These are phyloP conservation scores for Acronicta aceris DNA, from an alignment of 2,888 invertebrate genomes.

Conservation along the genomic window DNA sequence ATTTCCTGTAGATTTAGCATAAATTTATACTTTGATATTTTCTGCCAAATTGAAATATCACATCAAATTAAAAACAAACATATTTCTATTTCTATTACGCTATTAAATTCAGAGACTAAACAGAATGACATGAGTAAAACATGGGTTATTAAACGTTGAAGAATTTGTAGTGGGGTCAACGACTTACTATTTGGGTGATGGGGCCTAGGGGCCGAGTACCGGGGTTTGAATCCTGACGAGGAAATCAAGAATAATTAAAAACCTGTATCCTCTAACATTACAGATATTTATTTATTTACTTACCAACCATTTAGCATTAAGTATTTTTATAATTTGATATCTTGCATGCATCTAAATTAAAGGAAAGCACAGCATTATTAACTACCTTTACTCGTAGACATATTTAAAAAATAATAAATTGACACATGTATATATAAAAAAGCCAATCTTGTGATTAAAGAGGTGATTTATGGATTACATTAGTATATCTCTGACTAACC, in stretches of 20 bases:
- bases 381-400: too few relatives aligned
- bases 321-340: too few relatives aligned
- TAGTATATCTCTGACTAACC: too few relatives aligned
- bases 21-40: neutral
- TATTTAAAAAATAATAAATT: too few relatives aligned
- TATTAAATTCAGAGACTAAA: neutral
- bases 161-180: conserved; percentile 25
- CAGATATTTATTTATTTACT: too few relatives aligned
- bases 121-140: neutral
- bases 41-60: neutral
- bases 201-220: conserved; percentile 13
- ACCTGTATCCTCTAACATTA: too few relatives aligned
- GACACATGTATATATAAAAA: too few relatives aligned
- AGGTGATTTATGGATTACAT: too few relatives aligned
- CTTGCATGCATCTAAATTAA: too few relatives aligned
- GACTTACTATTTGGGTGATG: conserved; percentile 26
- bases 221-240: conserved; percentile 13
- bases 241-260: neutral
- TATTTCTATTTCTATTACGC: conserved; percentile 1
- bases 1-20: neutral
- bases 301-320: too few relatives aligned
- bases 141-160: conserved; percentile 10
- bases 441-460: too few relatives aligned
- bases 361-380: too few relatives aligned
- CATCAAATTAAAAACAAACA: neutral